phyloP scores from a whole-genome alignment of 2,888 invertebrate genomes.

The Dryomyza anilis region DNA sequence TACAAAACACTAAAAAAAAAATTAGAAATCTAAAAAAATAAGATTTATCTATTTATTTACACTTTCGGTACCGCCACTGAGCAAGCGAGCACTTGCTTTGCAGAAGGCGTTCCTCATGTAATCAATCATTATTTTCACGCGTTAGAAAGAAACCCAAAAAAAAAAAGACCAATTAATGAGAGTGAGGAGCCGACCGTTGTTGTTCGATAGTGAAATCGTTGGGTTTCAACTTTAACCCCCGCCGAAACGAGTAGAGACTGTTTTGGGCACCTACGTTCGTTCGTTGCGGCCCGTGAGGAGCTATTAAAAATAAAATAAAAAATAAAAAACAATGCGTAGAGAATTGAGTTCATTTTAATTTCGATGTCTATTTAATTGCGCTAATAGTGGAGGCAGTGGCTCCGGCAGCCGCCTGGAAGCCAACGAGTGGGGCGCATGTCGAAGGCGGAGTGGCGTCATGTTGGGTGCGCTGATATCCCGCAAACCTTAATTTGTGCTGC shows the following conservation, averaged over 20 bases:
- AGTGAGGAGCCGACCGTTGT: not conserved
- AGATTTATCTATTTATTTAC: not conserved
- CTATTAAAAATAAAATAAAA: too few relatives aligned
- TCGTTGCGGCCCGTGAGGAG: too few relatives aligned
- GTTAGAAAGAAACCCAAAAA: constrained; percentile 6
- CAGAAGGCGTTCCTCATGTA: not conserved
- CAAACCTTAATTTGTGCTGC: constrained; percentile 55
- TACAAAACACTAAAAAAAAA: not conserved
- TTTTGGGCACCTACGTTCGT: too few relatives aligned
- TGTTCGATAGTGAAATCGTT: not conserved
- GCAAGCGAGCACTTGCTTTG: too few relatives aligned
- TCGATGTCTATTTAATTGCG: constrained; percentile 48
- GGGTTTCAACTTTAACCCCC: not conserved
- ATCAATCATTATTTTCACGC: constrained; percentile 13
- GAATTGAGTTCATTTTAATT: not conserved
- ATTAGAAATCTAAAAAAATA: not conserved
- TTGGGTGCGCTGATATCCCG: constrained; percentile 47
- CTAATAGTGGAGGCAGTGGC: constrained; percentile 37
- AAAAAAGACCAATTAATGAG: not conserved
- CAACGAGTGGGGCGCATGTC: not conserved
- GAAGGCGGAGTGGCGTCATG: not conserved
- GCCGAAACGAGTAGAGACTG: not conserved
- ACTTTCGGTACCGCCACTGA: not conserved
- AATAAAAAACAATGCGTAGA: too few relatives aligned
- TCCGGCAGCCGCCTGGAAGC: not conserved